Conservation (phyloP, 2,797 vertebrate genomes). For the Austrolebias charrua region DNA sequence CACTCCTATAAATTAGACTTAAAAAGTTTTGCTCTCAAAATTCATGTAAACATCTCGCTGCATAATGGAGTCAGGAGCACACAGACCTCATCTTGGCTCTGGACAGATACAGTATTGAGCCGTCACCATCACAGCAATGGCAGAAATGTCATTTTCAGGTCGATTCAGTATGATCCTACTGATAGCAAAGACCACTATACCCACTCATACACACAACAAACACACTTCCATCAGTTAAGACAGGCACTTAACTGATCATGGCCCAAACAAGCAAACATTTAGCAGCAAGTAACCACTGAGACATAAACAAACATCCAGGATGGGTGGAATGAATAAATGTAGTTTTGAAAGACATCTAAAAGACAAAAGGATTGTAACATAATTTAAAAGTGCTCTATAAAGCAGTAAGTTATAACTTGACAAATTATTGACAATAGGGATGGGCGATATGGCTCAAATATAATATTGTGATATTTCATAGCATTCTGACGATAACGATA, state of each 20-base stretch:
- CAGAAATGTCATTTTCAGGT: slow-evolving; percentile 99
- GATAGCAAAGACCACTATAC: slow-evolving; percentile 75
- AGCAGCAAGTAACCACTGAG: not conserved
- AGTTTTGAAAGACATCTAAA: not conserved
- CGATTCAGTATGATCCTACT: slow-evolving; percentile 88
- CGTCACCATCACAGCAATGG: slow-evolving; percentile 95
- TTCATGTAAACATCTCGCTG: slow-evolving; percentile 23
- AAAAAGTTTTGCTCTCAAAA: slow-evolving; percentile 37
- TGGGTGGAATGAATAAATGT: slow-evolving; percentile 4
- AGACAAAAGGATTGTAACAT: slow-evolving; percentile 6
- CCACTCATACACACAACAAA: slow-evolving; percentile 16
- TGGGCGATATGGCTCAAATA: too few species aligned
- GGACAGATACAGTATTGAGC: slow-evolving; percentile 88
- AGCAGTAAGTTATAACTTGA: too few species aligned
- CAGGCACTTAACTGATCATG: slow-evolving; percentile 53
- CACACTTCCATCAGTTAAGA: slow-evolving; percentile 16
- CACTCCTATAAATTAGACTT: slow-evolving; percentile 7
- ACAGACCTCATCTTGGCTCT: slow-evolving; percentile 37
- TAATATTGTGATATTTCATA: too few species aligned
- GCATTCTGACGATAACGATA: too few species aligned
- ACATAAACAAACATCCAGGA: slow-evolving; percentile 16
- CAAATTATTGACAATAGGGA: too few species aligned
- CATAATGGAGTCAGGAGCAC: slow-evolving; percentile 28
- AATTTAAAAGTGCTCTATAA: not conserved
- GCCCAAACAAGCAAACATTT: slow-evolving; percentile 22